A percentile compares a stretch with the other conserved stretches of the same genome.
These are phyloP conservation scores for Prolemur simus DNA, from an alignment of 2,113 vertebrate genomes.

Conservation along the genomic window DNA sequence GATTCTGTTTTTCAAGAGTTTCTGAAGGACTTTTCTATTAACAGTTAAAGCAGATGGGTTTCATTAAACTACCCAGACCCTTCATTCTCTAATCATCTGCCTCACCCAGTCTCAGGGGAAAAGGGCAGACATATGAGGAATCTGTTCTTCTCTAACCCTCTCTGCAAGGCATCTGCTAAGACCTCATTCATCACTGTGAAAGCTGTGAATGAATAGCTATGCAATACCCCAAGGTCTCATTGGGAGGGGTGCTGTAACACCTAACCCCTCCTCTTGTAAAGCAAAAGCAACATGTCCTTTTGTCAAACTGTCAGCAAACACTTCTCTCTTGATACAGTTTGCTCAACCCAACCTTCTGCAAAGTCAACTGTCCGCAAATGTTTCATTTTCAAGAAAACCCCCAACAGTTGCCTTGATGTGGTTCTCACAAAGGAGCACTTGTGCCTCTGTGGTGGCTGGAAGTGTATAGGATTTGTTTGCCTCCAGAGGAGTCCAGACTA, in stretches of 20 bases:
- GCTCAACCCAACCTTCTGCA: constrained; percentile 64
- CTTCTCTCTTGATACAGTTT: constrained; percentile 80
- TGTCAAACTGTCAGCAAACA: constrained; percentile 93
- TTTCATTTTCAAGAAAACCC: constrained; percentile 74
- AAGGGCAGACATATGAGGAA: constrained; percentile 80
- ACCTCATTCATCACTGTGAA: constrained; percentile 86
- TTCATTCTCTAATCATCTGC: constrained; percentile 79
- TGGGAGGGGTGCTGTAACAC: constrained; percentile 68
- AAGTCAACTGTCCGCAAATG: constrained; percentile 78
- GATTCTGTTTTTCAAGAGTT: not conserved
- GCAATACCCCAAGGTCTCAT: constrained; percentile 87
- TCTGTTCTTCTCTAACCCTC: constrained; percentile 68
- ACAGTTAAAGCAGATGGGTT: constrained; percentile 78
- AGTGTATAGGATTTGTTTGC: not conserved
- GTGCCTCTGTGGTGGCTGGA: constrained; percentile 27
- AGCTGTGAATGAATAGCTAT: constrained; percentile 86
- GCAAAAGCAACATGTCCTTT: constrained; percentile 88
- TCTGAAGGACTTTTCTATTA: constrained; percentile 70
- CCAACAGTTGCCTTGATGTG: constrained; percentile 11
- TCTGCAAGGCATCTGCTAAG: constrained; percentile 85
- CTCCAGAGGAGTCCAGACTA: not conserved
- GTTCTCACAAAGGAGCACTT: constrained; percentile 42
- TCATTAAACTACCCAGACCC: constrained; percentile 75
- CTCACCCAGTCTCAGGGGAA: constrained; percentile 61
- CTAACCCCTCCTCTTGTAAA: constrained; percentile 81